Conservation (phyloP, 2,888 invertebrate genomes). For the Euproctis similis region DNA sequence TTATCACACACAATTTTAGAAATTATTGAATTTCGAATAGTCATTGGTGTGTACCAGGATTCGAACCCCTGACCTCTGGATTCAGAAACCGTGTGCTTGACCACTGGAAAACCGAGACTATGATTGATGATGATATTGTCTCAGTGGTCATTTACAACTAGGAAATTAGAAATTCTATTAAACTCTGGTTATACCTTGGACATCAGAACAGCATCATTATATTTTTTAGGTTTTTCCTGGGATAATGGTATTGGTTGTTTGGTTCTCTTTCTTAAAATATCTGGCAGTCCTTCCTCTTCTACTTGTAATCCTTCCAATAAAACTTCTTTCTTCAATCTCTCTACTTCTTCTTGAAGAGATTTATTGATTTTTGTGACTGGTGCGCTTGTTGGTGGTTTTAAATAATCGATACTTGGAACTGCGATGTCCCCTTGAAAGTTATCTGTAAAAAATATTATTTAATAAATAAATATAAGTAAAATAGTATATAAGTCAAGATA, state of each 20-base stretch:
- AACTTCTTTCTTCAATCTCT: conserved; percentile 87
- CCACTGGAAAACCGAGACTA: too few relatives aligned
- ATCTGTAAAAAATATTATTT: conserved; percentile 57
- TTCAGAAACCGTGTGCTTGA: too few relatives aligned
- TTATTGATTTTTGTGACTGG: conserved; percentile 76
- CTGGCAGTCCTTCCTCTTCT: conserved; percentile 88
- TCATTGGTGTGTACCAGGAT: too few relatives aligned
- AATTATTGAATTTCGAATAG: too few relatives aligned
- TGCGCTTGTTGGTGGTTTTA: conserved; percentile 40
- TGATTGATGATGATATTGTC: too few relatives aligned
- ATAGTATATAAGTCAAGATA: too few relatives aligned
- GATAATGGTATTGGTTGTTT: conserved; percentile 75
- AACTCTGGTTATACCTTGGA: too few relatives aligned
- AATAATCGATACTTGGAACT: conserved; percentile 77
- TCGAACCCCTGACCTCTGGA: too few relatives aligned
- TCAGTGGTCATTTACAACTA: too few relatives aligned
- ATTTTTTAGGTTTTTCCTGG: conserved; percentile 67
- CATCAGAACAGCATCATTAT: conserved; percentile 62
- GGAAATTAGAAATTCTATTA: too few relatives aligned
- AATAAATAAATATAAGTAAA: not conserved
- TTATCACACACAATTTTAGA: too few relatives aligned
- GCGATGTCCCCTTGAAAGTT: conserved; percentile 91
- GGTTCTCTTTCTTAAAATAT: conserved; percentile 82
- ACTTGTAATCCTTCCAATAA: conserved; percentile 87
- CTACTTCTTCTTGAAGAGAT: conserved; percentile 84